Conservation (phyloP, 2,113 vertebrate species). For the Numida meleagris region DNA sequence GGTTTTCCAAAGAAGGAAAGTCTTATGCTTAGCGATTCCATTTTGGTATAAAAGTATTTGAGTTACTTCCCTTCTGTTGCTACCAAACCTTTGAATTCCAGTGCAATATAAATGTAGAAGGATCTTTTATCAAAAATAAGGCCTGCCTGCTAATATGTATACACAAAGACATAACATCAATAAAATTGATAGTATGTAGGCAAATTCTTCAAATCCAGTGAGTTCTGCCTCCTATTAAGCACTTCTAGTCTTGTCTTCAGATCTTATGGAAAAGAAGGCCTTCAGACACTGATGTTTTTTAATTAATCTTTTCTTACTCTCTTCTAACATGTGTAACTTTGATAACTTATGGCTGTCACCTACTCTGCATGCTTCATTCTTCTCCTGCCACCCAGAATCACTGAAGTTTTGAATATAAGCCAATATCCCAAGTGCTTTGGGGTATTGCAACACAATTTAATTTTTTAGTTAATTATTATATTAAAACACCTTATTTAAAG, state of each 20-base stretch:
- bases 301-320: not conserved
- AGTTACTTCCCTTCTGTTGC: not conserved
- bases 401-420: not conserved
- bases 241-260: not conserved
- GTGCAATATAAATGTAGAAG: not conserved
- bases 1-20: not conserved
- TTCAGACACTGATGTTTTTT: not conserved
- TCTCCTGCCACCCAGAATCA: not conserved
- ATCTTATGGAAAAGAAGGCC: not conserved
- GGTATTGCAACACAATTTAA: not conserved
- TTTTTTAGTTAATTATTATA: slow-evolving; percentile 8
- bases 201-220: not conserved
- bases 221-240: not conserved
- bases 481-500: slow-evolving; percentile 20
- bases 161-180: not conserved
- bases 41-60: not conserved
- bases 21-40: not conserved
- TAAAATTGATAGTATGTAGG: not conserved
- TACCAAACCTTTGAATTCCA: not conserved
- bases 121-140: not conserved
- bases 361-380: not conserved
- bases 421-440: not conserved
- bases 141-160: not conserved
- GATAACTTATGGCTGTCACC: not conserved
- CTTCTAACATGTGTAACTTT: not conserved